phyloP scores from a whole-genome alignment of 2,113 vertebrate species.

The Muscicapa adusta region DNA sequence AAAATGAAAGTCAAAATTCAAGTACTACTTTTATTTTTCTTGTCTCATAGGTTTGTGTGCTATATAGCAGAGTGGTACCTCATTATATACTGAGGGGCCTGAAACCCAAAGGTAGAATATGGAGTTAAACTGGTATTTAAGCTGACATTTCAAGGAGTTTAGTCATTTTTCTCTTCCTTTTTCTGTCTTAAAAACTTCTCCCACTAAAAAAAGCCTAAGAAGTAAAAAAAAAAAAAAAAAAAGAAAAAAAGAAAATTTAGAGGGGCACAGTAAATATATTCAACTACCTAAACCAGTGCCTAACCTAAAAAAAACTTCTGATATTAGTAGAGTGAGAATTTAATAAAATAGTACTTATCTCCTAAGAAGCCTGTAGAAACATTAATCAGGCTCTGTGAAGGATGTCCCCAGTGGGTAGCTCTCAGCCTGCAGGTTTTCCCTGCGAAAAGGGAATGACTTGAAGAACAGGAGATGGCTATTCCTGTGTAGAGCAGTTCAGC shows the following conservation, averaged over 20 bases:
- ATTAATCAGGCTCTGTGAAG: neutral
- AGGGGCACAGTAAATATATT: neutral
- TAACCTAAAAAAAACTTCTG: neutral
- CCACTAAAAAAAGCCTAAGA: neutral
- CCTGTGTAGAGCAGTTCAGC: neutral
- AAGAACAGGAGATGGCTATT: neutral
- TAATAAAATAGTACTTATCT: conserved; percentile 37
- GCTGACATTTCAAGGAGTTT: neutral
- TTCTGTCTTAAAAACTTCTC: neutral
- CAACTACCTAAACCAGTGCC: neutral
- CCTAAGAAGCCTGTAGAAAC: neutral
- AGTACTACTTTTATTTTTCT: neutral
- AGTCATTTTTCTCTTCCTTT: neutral
- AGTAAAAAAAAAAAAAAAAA: neutral
- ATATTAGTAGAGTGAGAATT: conserved; percentile 5
- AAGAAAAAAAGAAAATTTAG: neutral
- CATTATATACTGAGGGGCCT: neutral
- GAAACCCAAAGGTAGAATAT: neutral
- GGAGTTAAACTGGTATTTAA: neutral
- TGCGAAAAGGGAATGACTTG: neutral
- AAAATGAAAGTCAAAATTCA: neutral
- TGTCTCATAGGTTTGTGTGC: neutral
- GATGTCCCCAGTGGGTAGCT: neutral
- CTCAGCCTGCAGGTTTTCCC: neutral
- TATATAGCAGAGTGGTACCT: neutral